These are phyloP conservation scores for Sebastes jordani DNA, from an alignment of 2,797 vertebrate species.

Conservation along the genomic window DNA sequence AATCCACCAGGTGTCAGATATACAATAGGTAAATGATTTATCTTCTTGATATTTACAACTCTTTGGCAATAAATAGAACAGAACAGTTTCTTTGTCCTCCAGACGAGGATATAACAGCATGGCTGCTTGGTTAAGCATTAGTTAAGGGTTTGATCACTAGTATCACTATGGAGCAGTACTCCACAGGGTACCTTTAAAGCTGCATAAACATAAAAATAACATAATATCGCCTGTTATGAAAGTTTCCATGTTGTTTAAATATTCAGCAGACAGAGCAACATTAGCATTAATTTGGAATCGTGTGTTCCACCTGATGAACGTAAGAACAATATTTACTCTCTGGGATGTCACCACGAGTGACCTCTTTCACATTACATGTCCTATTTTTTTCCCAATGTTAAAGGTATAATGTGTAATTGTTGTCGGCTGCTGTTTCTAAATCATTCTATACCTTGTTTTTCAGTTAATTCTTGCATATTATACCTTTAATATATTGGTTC, in stretches of 20 bases:
- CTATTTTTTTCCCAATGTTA: background rate
- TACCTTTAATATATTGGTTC: too few species aligned
- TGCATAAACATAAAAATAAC: background rate
- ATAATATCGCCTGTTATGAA: background rate
- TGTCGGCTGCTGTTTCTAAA: too few species aligned
- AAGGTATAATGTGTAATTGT: too few species aligned
- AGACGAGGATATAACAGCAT: background rate
- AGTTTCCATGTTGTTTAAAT: background rate
- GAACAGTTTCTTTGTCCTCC: background rate
- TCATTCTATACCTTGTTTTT: too few species aligned
- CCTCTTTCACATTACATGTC: background rate
- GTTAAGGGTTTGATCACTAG: background rate
- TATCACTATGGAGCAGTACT: background rate
- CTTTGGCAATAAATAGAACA: background rate
- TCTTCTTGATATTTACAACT: background rate
- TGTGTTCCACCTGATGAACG: background rate
- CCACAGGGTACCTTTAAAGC: background rate
- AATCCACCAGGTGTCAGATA: background rate
- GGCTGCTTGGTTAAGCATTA: background rate
- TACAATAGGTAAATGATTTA: background rate
- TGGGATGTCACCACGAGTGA: background rate
- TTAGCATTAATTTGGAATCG: background rate
- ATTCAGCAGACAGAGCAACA: background rate
- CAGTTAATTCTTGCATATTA: too few species aligned
- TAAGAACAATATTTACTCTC: background rate